A percentile compares a stretch with the other conserved stretches of the same genome.
These are phyloP conservation scores for Manis pentadactyla DNA, from an alignment of 2,797 vertebrate genomes.

Conservation along the genomic window DNA sequence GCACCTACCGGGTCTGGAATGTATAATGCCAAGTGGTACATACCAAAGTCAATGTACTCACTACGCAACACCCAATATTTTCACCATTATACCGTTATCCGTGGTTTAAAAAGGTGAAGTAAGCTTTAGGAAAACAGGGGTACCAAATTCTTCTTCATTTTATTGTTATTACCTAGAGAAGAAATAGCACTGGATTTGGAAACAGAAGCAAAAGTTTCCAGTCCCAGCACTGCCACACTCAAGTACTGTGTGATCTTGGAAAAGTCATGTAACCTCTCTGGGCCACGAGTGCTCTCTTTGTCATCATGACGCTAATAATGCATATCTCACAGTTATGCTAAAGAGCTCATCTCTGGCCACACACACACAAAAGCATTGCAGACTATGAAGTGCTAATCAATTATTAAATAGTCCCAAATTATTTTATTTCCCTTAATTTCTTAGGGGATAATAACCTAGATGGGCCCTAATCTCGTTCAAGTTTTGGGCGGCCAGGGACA, in stretches of 20 bases:
- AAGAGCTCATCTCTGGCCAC: background rate
- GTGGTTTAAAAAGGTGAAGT: background rate
- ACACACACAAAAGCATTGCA: background rate
- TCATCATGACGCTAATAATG: background rate
- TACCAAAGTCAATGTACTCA: background rate
- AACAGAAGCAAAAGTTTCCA: slow-evolving; percentile 6
- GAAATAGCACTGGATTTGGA: background rate
- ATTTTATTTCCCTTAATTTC: background rate
- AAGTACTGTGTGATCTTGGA: background rate
- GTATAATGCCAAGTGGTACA: background rate
- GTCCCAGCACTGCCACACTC: background rate
- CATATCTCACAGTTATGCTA: background rate
- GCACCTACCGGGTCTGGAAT: background rate
- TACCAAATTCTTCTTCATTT: background rate
- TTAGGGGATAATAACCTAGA: background rate
- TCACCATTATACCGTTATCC: background rate
- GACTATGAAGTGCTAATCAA: background rate
- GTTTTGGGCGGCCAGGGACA: background rate
- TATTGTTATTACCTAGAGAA: background rate
- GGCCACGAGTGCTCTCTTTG: slow-evolving; percentile 59
- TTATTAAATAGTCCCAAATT: slow-evolving; percentile 10
- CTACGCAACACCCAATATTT: background rate
- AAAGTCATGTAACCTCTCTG: background rate
- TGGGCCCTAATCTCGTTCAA: background rate
- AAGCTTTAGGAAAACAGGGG: background rate